Evolutionary conservation across 1,140 invertebrate species (phyloP).

Genomic region (Nebria ingens): DNA sequence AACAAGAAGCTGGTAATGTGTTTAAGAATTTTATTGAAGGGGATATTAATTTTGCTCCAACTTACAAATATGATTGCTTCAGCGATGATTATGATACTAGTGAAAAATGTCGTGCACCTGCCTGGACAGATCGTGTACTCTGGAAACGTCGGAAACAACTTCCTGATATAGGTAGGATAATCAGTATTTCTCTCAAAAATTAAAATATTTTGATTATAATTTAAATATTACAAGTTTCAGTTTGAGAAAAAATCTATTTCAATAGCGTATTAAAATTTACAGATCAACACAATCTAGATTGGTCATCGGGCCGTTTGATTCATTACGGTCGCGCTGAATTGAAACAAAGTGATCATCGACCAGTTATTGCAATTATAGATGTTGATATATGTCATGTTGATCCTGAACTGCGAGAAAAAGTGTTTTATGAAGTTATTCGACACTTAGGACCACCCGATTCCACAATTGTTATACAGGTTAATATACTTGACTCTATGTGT

Average conservation of each 20-base stretch:
- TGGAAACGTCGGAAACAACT: conserved; percentile 72
- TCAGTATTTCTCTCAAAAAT: too few relatives aligned
- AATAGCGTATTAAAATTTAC: not conserved
- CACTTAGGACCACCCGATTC: conserved; percentile 90
- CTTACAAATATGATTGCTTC: conserved; percentile 98
- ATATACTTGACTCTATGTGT: conserved; percentile 21
- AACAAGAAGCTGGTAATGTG: conserved; percentile 73
- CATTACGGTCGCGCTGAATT: conserved; percentile 89
- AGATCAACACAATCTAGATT: conserved; percentile 17
- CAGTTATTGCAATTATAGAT: conserved; percentile 84
- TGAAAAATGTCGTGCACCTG: conserved; percentile 92
- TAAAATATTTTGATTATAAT: conserved; percentile 21
- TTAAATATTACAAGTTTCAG: not conserved
- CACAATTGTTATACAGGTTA: conserved; percentile 73
- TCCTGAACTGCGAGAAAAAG: conserved; percentile 54
- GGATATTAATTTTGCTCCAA: conserved; percentile 85
- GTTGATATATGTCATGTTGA: conserved; percentile 75
- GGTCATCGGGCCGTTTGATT: conserved; percentile 60
- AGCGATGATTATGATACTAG: conserved; percentile 99
- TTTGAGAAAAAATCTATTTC: conserved; percentile 11
- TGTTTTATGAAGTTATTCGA: conserved; percentile 76
- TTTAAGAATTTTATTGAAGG: conserved; percentile 94
- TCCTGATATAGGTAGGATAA: conserved; percentile 54
- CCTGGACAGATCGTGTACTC: conserved; percentile 95
- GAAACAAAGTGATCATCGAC: conserved; percentile 96